Conservation (phyloP, 2,113 vertebrate species). For the Andinoacara biseriatus region DNA sequence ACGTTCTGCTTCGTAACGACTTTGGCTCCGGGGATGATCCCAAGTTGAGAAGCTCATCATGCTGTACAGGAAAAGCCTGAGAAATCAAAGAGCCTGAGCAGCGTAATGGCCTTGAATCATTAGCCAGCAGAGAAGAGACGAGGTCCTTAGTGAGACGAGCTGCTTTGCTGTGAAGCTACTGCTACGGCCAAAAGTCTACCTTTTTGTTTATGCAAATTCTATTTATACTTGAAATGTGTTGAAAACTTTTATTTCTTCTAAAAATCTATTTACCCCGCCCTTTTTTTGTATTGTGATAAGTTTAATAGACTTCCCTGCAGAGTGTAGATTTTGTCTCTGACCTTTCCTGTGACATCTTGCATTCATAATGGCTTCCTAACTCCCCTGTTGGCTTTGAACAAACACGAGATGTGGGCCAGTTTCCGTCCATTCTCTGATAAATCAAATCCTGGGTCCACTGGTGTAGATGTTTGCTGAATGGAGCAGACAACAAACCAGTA, state of each 20-base stretch:
- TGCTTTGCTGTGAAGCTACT: slow-evolving; percentile 28
- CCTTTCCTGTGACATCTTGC: slow-evolving; percentile 69
- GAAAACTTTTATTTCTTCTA: background rate
- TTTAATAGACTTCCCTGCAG: slow-evolving; percentile 24
- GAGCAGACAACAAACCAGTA: slow-evolving; percentile 31
- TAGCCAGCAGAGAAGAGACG: slow-evolving; percentile 69
- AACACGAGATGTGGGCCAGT: slow-evolving; percentile 63
- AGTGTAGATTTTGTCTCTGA: slow-evolving; percentile 68
- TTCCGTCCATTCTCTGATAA: slow-evolving; percentile 79
- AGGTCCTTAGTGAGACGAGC: slow-evolving; percentile 64
- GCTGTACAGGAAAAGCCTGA: slow-evolving; percentile 79
- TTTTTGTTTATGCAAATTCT: background rate
- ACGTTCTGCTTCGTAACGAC: slow-evolving; percentile 72
- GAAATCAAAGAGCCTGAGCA: slow-evolving; percentile 80
- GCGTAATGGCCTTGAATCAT: slow-evolving; percentile 76
- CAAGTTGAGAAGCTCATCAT: slow-evolving; percentile 80
- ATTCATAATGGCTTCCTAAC: slow-evolving; percentile 77
- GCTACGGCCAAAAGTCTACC: background rate
- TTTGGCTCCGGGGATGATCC: slow-evolving; percentile 81
- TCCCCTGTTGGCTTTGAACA: slow-evolving; percentile 73
- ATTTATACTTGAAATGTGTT: background rate
- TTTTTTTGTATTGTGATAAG: background rate
- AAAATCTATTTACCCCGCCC: background rate
- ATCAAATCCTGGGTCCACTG: slow-evolving; percentile 61
- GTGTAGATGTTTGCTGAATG: slow-evolving; percentile 70